Evolutionary conservation across 2,888 invertebrate species (phyloP), one percentile per base, ranked within the genome.

Genomic region (Melipona beecheii): DNA sequence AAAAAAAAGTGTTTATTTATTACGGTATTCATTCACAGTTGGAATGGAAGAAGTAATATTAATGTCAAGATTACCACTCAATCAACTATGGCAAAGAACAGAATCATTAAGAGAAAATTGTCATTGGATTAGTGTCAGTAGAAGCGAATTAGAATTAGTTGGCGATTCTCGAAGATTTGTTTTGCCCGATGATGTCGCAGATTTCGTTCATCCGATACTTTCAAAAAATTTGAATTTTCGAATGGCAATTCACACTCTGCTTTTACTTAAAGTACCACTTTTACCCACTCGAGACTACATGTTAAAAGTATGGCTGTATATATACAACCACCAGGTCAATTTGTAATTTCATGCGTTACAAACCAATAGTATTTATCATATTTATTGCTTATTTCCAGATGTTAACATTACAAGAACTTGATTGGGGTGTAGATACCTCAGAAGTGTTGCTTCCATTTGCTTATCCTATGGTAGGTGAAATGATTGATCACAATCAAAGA

Each of bases 21-120:
- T 68, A 36, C 60, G 52, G 52, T 66, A 71, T 31, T 66, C 89
- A 1, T 83, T 91, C 90, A 87, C 95, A 88, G 95, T 96, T 71
- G 96, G 96, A 71, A 95, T 96, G 88, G 97, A 97, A 92, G 96
- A 97, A 90, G 93, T 96, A 2, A 95, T 97, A 70, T 92, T 97
- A 74, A 95, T 90, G 60, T 96, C 96, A 72, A 96, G 97, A 72
- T 94, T 98, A 92, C 97, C 97, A 49, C 95, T 97, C 91, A 96
- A 96, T 92, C 96, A 96, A 88, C 95, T 97, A 86, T 98, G 97
- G 98, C 95, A 96, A 87, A 96, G 97, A 83, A 96, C 97, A 81
- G 97, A 97, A 94, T 96, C 96, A 19, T 94, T 97, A 76, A 95
- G 97, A n/a, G 97, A 96, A 91, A 96, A 96, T 27, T 96, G 96